Conservation (phyloP, 2,888 invertebrate genomes). For the Catocala sponsa region DNA sequence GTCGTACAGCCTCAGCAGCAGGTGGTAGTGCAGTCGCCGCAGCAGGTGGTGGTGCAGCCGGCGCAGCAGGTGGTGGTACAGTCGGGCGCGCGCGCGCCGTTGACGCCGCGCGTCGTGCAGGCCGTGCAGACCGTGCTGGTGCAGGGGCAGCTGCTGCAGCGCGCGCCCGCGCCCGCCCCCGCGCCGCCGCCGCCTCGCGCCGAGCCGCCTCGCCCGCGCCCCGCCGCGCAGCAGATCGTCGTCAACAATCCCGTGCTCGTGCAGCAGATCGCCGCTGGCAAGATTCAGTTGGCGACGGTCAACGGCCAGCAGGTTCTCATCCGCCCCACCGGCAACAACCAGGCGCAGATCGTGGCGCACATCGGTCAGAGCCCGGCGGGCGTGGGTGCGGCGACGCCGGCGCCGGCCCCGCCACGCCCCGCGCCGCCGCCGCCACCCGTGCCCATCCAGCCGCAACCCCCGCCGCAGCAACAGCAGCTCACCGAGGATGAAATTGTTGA, state of each 20-base stretch:
- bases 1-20: slow-evolving; percentile 72
- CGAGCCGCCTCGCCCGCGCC: slow-evolving; percentile 69
- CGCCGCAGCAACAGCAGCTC: slow-evolving; percentile 62
- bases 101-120: slow-evolving; percentile 36
- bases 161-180: slow-evolving; percentile 59
- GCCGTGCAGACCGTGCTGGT: slow-evolving; percentile 76
- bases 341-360: slow-evolving; percentile 93
- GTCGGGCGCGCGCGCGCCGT: slow-evolving; percentile 56
- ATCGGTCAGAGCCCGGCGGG: slow-evolving; percentile 87
- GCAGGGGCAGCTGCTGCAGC: slow-evolving; percentile 66
- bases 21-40: slow-evolving; percentile 36
- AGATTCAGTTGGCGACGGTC: slow-evolving; percentile 94
- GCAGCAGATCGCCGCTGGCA: slow-evolving; percentile 94
- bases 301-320: slow-evolving; percentile 96
- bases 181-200: slow-evolving; percentile 53
- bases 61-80: slow-evolving; percentile 64
- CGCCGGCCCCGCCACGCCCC: slow-evolving; percentile 48
- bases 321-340: slow-evolving; percentile 92
- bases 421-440: slow-evolving; percentile 50
- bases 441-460: slow-evolving; percentile 47
- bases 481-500: slow-evolving; percentile 89
- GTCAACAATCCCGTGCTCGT: slow-evolving; percentile 93
- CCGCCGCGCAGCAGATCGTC: slow-evolving; percentile 90
- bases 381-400: slow-evolving; percentile 49
- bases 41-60: slow-evolving; percentile 67